Percentiles rank a stretch among this genome's conserved stretches.
Conservation (phyloP, 1,140 invertebrate species). For the Microplitis demolitor region DNA sequence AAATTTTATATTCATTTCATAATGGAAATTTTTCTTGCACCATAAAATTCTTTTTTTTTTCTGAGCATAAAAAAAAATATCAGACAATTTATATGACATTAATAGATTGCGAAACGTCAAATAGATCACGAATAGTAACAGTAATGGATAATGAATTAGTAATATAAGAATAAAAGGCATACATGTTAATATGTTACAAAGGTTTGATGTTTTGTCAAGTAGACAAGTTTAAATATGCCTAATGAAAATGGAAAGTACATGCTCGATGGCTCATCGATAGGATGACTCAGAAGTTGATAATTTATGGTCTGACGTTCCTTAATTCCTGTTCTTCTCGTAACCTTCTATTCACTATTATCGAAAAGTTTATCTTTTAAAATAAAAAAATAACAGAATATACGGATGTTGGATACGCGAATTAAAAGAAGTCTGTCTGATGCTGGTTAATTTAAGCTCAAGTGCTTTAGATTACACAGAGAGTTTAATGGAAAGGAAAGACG, state of each 20-base stretch:
- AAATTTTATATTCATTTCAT: too few relatives aligned
- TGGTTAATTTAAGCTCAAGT: conserved; percentile 26
- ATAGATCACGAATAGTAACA: too few relatives aligned
- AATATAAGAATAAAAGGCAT: too few relatives aligned
- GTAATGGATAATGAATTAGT: too few relatives aligned
- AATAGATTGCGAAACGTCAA: too few relatives aligned
- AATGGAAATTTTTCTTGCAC: too few relatives aligned
- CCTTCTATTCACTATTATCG: neutral
- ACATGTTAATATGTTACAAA: too few relatives aligned
- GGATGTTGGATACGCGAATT: neutral
- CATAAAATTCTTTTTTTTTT: too few relatives aligned
- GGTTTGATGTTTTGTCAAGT: too few relatives aligned
- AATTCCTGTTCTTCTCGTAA: neutral
- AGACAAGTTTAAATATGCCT: too few relatives aligned
- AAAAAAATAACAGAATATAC: neutral
- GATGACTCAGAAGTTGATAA: neutral
- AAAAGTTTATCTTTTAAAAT: neutral
- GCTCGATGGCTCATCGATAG: neutral
- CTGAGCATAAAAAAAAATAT: too few relatives aligned
- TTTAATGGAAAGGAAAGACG: neutral
- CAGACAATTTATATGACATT: too few relatives aligned
- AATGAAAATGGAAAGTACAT: neutral
- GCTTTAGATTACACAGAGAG: conserved; percentile 26
- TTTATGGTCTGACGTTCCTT: neutral
- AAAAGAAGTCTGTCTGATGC: neutral